Base-by-base conservation (phyloP, 1,140 invertebrate species). In the Drosophila prosaltans region DNA sequence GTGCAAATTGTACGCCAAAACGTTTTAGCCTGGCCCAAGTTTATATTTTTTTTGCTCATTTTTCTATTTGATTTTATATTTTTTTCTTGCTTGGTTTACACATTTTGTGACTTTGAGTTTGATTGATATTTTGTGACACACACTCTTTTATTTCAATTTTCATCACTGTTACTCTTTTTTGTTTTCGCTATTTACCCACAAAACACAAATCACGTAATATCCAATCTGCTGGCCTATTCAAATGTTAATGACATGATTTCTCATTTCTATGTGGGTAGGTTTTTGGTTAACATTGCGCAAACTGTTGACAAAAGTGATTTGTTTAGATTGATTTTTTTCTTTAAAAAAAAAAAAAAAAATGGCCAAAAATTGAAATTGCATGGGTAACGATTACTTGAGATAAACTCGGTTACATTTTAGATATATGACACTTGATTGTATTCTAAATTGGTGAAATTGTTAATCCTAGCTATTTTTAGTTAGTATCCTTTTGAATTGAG, bases 61-160 rank as follows among this genome's bases (percentile, higher is more conserved):
- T 72, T 41, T 59, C 59, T 59, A 32, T 69, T 75, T 64, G 39
- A 51, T 51, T 54, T 75, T 75, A 16, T 16, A n/a, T 16, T 16
- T 16, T 16, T 16, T 16, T 16, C 16, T 69, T 74, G 57, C 24
- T 76, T 65, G 51, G 30, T 7, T 30, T 58, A 36, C 55, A 32
- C 59, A 30, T 74, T 54, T 36, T 21, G 60, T 39, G 59, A 72
- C 54, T 86, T 76, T 88, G 72, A 62, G 60, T 62, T 62, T 62
- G 60, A 88, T 86, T 88, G 82, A 86, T 88, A 88, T 88, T 88
- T 74, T 81, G 59, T 82, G 75, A 70, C 75, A 68, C 66, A 67
- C 66, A 67, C 63, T 72, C 45, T 43, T 74, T 74, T 21, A 69
- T 70, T 78, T 78, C 28, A 75, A 66, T 83, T 83, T 80, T 76